phyloP scores from a whole-genome alignment of 2,888 invertebrate species.

The Lottia scabra region DNA sequence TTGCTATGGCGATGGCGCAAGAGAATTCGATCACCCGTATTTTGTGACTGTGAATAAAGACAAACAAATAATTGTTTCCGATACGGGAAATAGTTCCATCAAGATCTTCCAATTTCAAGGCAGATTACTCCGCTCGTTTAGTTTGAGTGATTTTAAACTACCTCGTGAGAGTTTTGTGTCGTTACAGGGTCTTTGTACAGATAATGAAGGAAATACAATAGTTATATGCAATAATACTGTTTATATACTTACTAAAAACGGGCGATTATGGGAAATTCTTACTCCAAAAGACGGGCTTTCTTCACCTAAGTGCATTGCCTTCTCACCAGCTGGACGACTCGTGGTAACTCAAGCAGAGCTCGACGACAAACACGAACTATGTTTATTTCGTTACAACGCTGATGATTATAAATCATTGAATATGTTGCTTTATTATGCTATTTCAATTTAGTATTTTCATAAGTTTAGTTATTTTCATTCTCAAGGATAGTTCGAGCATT shows the following conservation, averaged over 20 bases:
- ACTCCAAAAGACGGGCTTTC: constrained; percentile 57
- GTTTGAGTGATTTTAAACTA: constrained; percentile 54
- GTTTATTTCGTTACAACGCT: constrained; percentile 55
- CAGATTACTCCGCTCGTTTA: constrained; percentile 50
- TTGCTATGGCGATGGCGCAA: constrained; percentile 52
- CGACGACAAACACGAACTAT: constrained; percentile 53
- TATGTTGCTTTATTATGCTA: constrained; percentile 59
- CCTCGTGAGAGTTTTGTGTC: constrained; percentile 48
- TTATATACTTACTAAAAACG: constrained; percentile 60
- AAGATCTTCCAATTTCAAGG: constrained; percentile 64
- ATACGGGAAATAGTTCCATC: constrained; percentile 62
- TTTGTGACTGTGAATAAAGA: constrained; percentile 58
- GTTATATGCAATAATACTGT: constrained; percentile 60
- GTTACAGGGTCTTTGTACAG: constrained; percentile 57
- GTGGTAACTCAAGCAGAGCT: constrained; percentile 56
- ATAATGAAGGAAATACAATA: constrained; percentile 58
- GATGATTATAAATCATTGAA: constrained; percentile 62
- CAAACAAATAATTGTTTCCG: constrained; percentile 62
- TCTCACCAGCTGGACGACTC: constrained; percentile 48
- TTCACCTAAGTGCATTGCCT: constrained; percentile 59
- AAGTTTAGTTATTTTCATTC: background rate
- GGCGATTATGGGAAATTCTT: constrained; percentile 63
- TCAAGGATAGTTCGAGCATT: background rate
- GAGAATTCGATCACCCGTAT: constrained; percentile 63
- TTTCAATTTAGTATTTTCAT: constrained; percentile 44